Percentiles rank a stretch among this genome's conserved stretches.
Evolutionary conservation across 2,113 vertebrate species (phyloP).

Genomic region (Cygnus buccinator): DNA sequence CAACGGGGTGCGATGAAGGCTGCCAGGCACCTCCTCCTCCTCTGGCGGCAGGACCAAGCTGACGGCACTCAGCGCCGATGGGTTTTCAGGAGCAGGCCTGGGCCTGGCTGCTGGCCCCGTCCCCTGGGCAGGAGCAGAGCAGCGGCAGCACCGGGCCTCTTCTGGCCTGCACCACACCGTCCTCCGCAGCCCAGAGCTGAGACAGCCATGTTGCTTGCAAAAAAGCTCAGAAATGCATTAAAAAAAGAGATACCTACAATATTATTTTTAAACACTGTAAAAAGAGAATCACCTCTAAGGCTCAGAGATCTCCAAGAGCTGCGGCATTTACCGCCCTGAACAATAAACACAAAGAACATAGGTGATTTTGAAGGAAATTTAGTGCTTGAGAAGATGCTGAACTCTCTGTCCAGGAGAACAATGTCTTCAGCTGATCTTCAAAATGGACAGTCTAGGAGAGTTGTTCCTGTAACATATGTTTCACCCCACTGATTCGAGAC

Average conservation of each 20-base stretch:
- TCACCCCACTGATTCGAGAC: constrained; percentile 33
- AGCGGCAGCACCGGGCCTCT: too few relatives aligned
- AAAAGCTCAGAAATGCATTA: neutral
- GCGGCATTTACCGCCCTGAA: neutral
- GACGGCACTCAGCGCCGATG: fast-evolving
- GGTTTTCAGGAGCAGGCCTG: neutral
- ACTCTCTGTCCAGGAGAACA: neutral
- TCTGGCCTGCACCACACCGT: too few relatives aligned
- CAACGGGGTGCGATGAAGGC: constrained; percentile 8
- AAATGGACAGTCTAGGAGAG: neutral
- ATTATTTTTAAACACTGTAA: neutral
- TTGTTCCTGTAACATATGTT: neutral
- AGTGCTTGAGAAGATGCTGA: neutral
- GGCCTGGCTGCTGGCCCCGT: too few relatives aligned
- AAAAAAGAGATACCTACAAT: neutral
- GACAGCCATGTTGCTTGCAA: neutral
- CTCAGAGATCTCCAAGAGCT: neutral
- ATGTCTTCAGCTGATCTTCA: fast-evolving
- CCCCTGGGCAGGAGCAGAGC: too few relatives aligned
- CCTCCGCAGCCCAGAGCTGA: too few relatives aligned
- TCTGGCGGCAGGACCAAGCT: neutral
- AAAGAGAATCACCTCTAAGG: neutral
- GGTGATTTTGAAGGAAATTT: neutral
- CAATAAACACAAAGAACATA: neutral
- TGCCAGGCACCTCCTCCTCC: neutral